A percentile compares a stretch with the other conserved stretches of the same genome.
Evolutionary conservation across 2,113 vertebrate genomes (phyloP).

Genomic region (Grallaria varia): DNA sequence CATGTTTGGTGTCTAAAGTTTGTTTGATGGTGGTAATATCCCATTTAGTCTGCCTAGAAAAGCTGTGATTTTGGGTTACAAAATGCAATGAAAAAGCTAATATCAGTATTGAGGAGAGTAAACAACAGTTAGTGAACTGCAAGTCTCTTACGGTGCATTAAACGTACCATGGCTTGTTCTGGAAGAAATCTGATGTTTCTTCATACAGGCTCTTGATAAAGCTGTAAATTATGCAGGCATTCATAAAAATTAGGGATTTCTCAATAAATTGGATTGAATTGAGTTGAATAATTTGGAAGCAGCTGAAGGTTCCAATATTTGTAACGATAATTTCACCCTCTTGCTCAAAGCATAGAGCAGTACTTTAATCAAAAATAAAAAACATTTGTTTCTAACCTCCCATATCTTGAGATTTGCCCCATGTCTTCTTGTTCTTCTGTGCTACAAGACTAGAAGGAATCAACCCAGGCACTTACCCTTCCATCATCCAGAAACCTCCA

Average conservation of each 20-base stretch:
- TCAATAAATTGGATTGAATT: not conserved
- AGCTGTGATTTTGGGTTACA: not conserved
- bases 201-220: not conserved
- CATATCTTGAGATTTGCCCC: not conserved
- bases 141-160: not conserved
- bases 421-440: not conserved
- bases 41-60: not conserved
- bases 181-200: not conserved
- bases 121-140: not conserved
- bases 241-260: not conserved
- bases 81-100: not conserved
- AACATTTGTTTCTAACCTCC: not conserved
- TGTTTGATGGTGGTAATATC: accelerated
- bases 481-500: not conserved
- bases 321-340: not conserved
- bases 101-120: not conserved
- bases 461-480: not conserved
- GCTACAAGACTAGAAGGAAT: not conserved
- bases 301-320: not conserved
- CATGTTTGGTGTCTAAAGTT: not conserved
- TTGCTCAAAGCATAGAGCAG: not conserved
- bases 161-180: not conserved
- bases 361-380: not conserved
- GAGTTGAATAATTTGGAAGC: not conserved
- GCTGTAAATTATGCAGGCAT: not conserved